Percentiles rank a stretch among this genome's conserved stretches.
These are phyloP conservation scores for Styela plicata DNA, from an alignment of 23 tunicate genomes.

Conservation along the genomic window DNA sequence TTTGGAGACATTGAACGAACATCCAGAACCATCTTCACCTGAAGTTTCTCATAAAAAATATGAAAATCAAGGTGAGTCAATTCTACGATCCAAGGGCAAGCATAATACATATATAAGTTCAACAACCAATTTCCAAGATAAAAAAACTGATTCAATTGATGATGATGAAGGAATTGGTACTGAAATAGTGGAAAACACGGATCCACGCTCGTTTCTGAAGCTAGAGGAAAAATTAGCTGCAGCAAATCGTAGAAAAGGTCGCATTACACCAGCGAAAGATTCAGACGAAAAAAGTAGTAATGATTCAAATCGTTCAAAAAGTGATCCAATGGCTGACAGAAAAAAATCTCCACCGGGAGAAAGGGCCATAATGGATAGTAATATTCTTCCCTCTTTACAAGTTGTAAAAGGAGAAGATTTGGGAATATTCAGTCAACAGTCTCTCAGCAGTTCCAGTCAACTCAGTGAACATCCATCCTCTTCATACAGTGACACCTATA, in stretches of 20 bases:
- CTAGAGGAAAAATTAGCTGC: background rate
- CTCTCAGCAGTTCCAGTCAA: slow-evolving; percentile 9
- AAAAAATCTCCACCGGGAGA: slow-evolving; percentile 29
- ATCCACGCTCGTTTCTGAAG: background rate
- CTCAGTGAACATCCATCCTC: slow-evolving; percentile 11
- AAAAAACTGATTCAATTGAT: background rate
- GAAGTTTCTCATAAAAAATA: background rate
- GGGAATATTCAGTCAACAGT: background rate
- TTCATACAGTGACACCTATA: background rate
- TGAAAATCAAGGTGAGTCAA: background rate
- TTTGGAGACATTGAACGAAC: slow-evolving; percentile 33
- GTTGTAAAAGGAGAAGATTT: background rate
- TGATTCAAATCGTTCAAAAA: slow-evolving; percentile 11
- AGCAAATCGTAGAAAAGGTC: background rate
- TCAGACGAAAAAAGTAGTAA: background rate
- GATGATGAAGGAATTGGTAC: slow-evolving; percentile 26
- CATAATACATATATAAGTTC: background rate
- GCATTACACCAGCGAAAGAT: background rate
- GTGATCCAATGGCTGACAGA: slow-evolving; percentile 40
- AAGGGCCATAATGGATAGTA: no score
- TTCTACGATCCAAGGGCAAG: no score
- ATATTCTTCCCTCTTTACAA: background rate
- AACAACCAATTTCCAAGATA: background rate
- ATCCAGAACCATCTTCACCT: slow-evolving; percentile 26
- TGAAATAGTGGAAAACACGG: background rate